phyloP scores from a whole-genome alignment of 1,140 invertebrate genomes.

The Drosophila bifasciata region DNA sequence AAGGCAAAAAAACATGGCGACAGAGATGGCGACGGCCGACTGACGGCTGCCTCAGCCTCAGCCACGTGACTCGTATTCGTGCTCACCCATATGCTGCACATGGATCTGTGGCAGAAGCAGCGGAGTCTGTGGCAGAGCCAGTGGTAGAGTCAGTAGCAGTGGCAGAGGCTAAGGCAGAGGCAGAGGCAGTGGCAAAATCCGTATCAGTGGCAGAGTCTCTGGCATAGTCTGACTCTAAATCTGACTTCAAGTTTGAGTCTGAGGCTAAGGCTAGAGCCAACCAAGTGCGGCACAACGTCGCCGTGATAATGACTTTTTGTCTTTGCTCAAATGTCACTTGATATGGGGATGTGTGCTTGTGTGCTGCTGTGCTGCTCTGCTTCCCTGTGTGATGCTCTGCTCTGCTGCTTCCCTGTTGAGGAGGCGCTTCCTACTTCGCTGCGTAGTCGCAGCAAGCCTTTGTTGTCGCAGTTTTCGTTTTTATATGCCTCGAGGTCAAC shows the following conservation, averaged over 20 bases:
- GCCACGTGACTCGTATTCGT: constrained; percentile 50
- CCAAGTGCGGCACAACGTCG: constrained; percentile 51
- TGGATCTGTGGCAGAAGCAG: constrained; percentile 23
- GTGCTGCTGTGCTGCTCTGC: constrained; percentile 11
- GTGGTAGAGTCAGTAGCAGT: too few species aligned
- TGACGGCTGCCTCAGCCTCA: constrained; percentile 8
- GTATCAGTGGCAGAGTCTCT: too few species aligned
- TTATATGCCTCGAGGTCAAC: constrained; percentile 71
- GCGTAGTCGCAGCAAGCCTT: constrained; percentile 38
- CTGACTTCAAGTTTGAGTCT: too few species aligned
- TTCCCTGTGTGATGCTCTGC: constrained; percentile 7
- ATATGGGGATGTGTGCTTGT: constrained; percentile 24
- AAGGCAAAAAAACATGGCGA: constrained; percentile 77
- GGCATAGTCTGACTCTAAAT: too few species aligned
- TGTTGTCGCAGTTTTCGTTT: constrained; percentile 67
- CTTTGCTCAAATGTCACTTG: constrained; percentile 79
- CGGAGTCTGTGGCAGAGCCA: too few species aligned
- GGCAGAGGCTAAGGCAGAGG: constrained; percentile 3
- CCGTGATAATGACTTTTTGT: constrained; percentile 82
- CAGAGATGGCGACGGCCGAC: constrained; percentile 36
- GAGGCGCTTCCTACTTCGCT: too few species aligned
- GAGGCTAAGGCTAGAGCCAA: too few species aligned
- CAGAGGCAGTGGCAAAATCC: too few species aligned
- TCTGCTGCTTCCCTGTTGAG: constrained; percentile 3
- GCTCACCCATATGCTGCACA: constrained; percentile 62